Base-by-base conservation (phyloP, 2,797 vertebrate species). In the Rhadinocentrus ornatus region DNA sequence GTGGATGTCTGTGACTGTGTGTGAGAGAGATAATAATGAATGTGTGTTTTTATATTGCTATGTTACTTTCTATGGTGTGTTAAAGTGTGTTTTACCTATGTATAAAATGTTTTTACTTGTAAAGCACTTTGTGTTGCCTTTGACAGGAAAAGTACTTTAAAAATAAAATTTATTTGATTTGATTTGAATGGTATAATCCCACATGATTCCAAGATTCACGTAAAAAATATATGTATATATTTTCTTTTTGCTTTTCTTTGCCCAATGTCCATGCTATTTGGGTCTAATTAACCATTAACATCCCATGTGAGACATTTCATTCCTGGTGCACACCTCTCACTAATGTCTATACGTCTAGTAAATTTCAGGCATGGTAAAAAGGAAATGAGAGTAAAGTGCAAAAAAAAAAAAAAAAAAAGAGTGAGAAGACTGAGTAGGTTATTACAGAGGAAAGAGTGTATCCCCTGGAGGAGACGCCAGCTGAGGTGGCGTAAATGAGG, bases 401-500 rank as follows among this genome's bases (percentile, higher is more conserved):
- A 82, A 83, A 88, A 80, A 89, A 81, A 83, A 88, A 80, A 89
- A 29, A 29, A 29, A 29, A 29, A 29, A 81, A 83, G 86, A 87
- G 90, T 88, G 90, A 88, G 75, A 93, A 93, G 92, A 94, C 90
- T 91, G 93, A 94, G 90, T 90, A 92, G 91, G 90, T 91, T 93
- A 94, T 95, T 94, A 94, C 64, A 80, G 86, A 89, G 87, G 83
- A 88, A 87, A 81, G 91, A 92, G 90, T 82, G 85, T 86, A 90
- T 94, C 89, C 93, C 93, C 91, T 71, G 84, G 91, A 94, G 91
- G 81, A 91, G 88, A 79, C 73, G 62, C 81, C 39, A 85, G 80
- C 90, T 89, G 91, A 93, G 92, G 93, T 90, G 92, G 88, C 78
- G 83, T 92, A 94, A 95, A 94, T 94, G 92, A 94, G 93, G 89